Evolutionary conservation across 2,888 invertebrate genomes (phyloP), one percentile per base, ranked within the genome.

Genomic region (Tholera decimalis): DNA sequence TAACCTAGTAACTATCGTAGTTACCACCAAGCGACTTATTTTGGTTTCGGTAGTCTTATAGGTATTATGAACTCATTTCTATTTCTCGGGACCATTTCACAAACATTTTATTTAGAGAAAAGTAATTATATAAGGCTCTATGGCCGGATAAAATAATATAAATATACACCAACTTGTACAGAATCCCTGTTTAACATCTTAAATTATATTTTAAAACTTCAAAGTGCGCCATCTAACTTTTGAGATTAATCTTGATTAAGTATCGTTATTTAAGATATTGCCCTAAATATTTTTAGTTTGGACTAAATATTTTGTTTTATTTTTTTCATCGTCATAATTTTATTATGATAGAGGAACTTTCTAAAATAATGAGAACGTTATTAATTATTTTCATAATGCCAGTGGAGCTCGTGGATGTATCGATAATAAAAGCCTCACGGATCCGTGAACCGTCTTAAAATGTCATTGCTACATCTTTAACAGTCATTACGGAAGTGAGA

Each of bases 191-290:
- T 53, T 56, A 64, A 64, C 80, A 72, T 77, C 61, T 66, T 70
- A 70, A 78, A 77, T 67, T 24, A 59, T 66, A 61, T 71, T 79
- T 60, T 61, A 64, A 63, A 73, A 73, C 63, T 62, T 67, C 49
- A 73, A 69, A 75, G 50, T 70, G 57, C 43, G 62, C 51, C 63
- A 46, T 60, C 54, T 59, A 79, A 70, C 67, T 81, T 79, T 73
- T 30, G 28, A 44, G 49, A 67, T 77, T 67, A 56, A 76, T 64
- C 61, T 76, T 67, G 62, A 64, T 64, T 59, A 64, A 66, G 66
- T 71, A 63, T 59, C 67, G 73, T 77, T 77, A 74, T 73, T 59
- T 39, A 56, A 54, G 46, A 73, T 59, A 77, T 77, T 73, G 46
- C 46, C 33, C 8, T 13, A 56, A 64, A 60, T 26, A 41, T 65